Evolutionary conservation across 2,888 invertebrate species (phyloP).

Genomic region (Acrobasis repandana): DNA sequence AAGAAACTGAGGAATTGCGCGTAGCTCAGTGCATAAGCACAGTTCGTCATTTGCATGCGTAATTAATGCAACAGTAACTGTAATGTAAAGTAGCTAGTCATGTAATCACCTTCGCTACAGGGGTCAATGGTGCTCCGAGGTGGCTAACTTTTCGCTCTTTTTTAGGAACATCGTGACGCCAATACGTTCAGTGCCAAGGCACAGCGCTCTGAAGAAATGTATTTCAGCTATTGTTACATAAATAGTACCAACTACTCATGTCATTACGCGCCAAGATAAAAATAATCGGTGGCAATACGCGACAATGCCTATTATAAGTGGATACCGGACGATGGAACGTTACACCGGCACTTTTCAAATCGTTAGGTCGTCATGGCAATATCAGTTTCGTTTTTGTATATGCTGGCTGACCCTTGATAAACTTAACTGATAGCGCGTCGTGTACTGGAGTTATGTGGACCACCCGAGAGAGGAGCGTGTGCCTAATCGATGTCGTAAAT

Average conservation of each 20-base stretch:
- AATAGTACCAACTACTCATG: constrained; percentile 29
- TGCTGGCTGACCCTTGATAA: constrained; percentile 67
- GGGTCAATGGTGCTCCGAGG: constrained; percentile 15
- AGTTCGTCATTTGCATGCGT: constrained; percentile 13
- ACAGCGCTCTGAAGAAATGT: constrained; percentile 36
- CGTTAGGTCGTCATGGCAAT: constrained; percentile 41
- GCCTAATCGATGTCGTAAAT: constrained; percentile 66
- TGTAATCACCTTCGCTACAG: constrained; percentile 4
- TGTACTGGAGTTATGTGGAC: constrained; percentile 44
- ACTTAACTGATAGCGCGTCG: constrained; percentile 52
- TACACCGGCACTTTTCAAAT: constrained; percentile 43
- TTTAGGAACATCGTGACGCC: constrained; percentile 14
- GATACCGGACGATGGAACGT: constrained; percentile 8
- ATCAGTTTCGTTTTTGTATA: constrained; percentile 62
- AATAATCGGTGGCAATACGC: constrained; percentile 44
- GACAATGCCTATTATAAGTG: constrained; percentile 42
- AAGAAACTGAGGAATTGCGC: constrained; percentile 4
- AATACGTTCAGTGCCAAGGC: constrained; percentile 45
- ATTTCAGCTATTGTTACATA: constrained; percentile 42
- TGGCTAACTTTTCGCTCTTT: constrained; percentile 2
- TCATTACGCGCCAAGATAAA: constrained; percentile 51
- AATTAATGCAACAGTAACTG: constrained; percentile 15
- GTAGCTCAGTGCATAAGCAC: background rate
- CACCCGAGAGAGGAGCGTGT: constrained; percentile 60
- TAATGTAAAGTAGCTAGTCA: constrained; percentile 3